phyloP scores from a whole-genome alignment of 2,113 vertebrate species.

The Vulpes ferrilata region DNA sequence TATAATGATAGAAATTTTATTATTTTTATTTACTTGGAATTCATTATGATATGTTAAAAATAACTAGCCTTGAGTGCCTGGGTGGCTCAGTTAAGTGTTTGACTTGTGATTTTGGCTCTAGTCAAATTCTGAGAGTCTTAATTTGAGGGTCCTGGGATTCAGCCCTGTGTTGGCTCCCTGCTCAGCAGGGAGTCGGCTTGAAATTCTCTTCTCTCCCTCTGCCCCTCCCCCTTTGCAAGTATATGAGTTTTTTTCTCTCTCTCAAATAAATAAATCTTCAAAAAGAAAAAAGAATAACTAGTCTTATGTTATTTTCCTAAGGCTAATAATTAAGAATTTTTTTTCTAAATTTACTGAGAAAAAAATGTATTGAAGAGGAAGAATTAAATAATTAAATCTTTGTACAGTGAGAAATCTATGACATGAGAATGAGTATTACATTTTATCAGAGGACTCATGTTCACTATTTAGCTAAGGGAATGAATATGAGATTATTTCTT shows the following conservation, averaged over 20 bases:
- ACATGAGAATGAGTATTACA: background rate
- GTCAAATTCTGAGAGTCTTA: background rate
- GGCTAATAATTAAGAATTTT: background rate
- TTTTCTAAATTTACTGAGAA: background rate
- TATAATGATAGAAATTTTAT: constrained; percentile 17
- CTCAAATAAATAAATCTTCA: background rate
- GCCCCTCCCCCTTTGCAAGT: background rate
- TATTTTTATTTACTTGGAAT: constrained; percentile 52
- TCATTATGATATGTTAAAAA: constrained; percentile 2
- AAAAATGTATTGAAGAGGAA: background rate
- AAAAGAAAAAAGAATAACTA: background rate
- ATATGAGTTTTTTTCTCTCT: background rate
- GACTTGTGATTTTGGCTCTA: background rate
- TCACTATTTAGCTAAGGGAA: background rate
- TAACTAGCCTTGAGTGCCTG: background rate
- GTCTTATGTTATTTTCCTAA: constrained; percentile 20
- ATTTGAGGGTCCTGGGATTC: background rate
- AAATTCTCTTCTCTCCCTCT: background rate
- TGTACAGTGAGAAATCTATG: background rate
- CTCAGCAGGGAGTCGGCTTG: background rate
- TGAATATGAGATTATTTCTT: background rate
- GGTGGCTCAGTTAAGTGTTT: background rate
- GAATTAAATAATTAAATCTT: constrained; percentile 13
- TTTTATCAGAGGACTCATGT: constrained; percentile 6
- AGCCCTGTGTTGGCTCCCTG: background rate